These are phyloP conservation scores for Drosophila nigromelanica DNA, from an alignment of 1,140 invertebrate genomes.

Conservation along the genomic window DNA sequence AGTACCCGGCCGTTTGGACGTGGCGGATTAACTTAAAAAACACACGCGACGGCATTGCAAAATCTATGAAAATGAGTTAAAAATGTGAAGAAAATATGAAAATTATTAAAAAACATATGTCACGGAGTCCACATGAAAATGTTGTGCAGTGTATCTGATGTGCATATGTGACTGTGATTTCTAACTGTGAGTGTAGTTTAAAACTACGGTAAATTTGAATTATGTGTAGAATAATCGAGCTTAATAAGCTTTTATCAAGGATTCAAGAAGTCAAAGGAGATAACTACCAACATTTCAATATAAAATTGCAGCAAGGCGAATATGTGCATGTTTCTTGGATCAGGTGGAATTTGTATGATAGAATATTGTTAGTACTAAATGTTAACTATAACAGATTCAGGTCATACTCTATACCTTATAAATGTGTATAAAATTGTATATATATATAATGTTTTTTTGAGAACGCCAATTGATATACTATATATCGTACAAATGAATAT, in stretches of 20 bases:
- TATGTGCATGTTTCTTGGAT: no score
- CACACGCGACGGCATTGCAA: slow-evolving; percentile 21
- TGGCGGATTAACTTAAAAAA: slow-evolving; percentile 61
- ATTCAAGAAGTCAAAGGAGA: background rate
- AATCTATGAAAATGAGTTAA: slow-evolving; percentile 53
- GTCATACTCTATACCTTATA: no score
- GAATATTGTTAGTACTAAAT: no score
- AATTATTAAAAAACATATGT: slow-evolving; percentile 27
- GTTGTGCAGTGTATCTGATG: slow-evolving; percentile 4
- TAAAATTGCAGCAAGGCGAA: background rate
- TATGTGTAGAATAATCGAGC: background rate
- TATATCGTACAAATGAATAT: no score
- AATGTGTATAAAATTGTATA: no score
- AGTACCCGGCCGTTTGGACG: slow-evolving; percentile 64
- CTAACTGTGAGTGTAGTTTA: background rate
- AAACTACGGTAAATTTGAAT: background rate
- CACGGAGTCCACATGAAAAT: slow-evolving; percentile 33
- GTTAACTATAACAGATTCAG: no score
- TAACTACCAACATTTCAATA: background rate
- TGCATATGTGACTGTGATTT: background rate
- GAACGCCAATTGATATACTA: no score
- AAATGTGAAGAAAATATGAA: slow-evolving; percentile 49
- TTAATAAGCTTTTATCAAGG: background rate
- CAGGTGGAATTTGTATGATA: no score
- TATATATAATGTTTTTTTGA: no score